Evolutionary conservation across 2,113 vertebrate genomes (phyloP), one percentile per base, ranked within the genome.

Genomic region (Nycticebus coucang): DNA sequence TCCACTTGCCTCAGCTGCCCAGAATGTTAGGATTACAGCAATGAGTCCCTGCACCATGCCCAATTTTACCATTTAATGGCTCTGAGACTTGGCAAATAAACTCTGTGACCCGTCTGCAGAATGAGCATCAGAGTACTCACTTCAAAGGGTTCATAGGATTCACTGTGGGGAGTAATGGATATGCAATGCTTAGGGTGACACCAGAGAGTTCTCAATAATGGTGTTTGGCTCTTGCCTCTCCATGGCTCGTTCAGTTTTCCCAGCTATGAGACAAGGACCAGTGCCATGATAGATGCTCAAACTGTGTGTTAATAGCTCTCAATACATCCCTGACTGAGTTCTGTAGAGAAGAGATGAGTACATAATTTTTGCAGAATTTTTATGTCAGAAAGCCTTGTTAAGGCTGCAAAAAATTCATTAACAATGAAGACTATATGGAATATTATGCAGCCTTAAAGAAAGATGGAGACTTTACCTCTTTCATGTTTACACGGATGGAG

Each of bases 361-460:
- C 18, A 89, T 86, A 33, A 79, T 64, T 94, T 97, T 69, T 96
- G 19, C 15, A 91, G 53, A 90, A 91, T 95, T 91, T 96, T 84
- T 85, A 88, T n/a, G 62, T 92, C 59, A 78, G 68, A 84, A 8
- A 72, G 89, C 22, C 79, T 93, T 28, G 2, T 84, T 87, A 96
- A 50, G 66, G 35, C n/a, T 93, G 57, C 74, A 90, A 75, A 94
- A 71, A 92, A 91, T 69, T 92, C 85, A 97, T 1, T 91, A 92
- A 93, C 68, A 95, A 69, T 68, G 72, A 96, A 94, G 80, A 41
- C 62, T 89, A 60, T 24, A 59, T n/a, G n/a, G n/a, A n/a, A n/a
- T n/a, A n/a, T n/a, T n/a, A n/a, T n/a, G n/a, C n/a, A n/a, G n/a
- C n/a, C n/a, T n/a, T n/a, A n/a, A n/a, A n/a, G n/a, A n/a, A n/a